These are phyloP conservation scores for Cassiopea xamachana DNA, from an alignment of 30 jellyfish, hydroid and myxozoan genomes.

Conservation along the genomic window DNA sequence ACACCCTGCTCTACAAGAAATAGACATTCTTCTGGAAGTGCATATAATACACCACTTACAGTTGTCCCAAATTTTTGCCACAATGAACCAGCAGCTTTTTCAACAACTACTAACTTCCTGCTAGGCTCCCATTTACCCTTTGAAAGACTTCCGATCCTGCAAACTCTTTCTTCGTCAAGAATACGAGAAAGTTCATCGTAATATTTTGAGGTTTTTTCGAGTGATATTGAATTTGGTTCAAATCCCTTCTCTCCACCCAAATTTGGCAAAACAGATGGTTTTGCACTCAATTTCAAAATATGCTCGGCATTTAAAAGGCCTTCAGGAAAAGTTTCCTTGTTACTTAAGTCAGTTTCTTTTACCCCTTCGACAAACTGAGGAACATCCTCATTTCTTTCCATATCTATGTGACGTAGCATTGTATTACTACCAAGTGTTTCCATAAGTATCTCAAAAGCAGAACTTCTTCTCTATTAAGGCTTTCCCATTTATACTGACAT, in stretches of 20 bases:
- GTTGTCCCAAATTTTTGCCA: conserved; percentile 66
- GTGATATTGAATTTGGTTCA: background rate
- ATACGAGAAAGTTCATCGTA: conserved; percentile 35
- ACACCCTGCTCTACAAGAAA: conserved; percentile 72
- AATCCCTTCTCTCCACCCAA: conserved; percentile 56
- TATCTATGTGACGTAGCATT: background rate
- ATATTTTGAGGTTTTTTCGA: background rate
- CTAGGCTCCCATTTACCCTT: conserved; percentile 48
- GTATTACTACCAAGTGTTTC: background rate
- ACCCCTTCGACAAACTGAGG: background rate
- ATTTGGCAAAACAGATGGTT: conserved; percentile 34
- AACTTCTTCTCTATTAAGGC: no score
- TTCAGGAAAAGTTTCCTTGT: conserved; percentile 10
- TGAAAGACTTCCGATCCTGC: conserved; percentile 53
- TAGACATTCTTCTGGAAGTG: conserved; percentile 69
- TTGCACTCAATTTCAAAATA: conserved; percentile 20
- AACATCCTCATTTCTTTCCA: background rate
- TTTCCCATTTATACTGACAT: no score
- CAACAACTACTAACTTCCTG: conserved; percentile 8
- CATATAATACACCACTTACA: conserved; percentile 27
- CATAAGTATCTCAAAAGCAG: no score
- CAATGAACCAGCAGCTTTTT: conserved; percentile 25
- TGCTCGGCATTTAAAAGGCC: conserved; percentile 41
- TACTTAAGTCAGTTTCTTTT: background rate
- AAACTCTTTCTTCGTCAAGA: conserved; percentile 71